Evolutionary conservation across 2,113 vertebrate genomes (phyloP), one percentile per base, ranked within the genome.

Genomic region (Xyliphius kryptos): DNA sequence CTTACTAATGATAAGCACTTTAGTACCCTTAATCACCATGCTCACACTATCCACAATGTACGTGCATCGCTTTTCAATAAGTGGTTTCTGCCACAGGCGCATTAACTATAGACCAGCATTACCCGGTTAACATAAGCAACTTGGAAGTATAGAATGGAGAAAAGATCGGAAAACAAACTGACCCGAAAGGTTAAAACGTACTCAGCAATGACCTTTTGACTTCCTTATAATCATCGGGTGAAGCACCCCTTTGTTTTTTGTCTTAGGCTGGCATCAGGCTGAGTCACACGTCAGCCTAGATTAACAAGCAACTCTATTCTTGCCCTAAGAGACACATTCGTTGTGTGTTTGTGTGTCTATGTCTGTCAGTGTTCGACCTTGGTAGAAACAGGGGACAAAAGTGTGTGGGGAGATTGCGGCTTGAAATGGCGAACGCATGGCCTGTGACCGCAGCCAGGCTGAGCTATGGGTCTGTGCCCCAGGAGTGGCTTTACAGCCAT

Each of bases 211-310:
- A 84, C 82, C 81, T 81, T 85, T 82, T 74, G 66, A 67, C 67
- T n/a, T 40, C 26, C 73, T 80, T 74, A 78, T 83, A 79, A 81
- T 77, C 75, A 82, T 86, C 80, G 73, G 75, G 76, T 78, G 81
- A 81, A 81, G 81, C 77, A 81, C 83, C 83, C 75, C 76, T 75
- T 75, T 21, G n/a, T 71, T 79, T 78, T 79, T 64, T 62, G 26
- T 57, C 56, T 43, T 14, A 17, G 79, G 77, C 82, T 83, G 84
- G 82, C 81, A 79, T 80, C 73, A 76, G 70, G 83, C 83, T 88
- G 85, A 89, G 84, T 89, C 87, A 89, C 80, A 74, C 81, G 79
- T 89, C 87, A 83, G 77, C 78, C 79, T 79, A 79, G 81, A 89
- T 88, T 87, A 89, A 82, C 84, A 83, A 58, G 81, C 81, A 81